Base-by-base conservation (phyloP, 2,888 invertebrate species). In the Nipponacmea schrenckii region DNA sequence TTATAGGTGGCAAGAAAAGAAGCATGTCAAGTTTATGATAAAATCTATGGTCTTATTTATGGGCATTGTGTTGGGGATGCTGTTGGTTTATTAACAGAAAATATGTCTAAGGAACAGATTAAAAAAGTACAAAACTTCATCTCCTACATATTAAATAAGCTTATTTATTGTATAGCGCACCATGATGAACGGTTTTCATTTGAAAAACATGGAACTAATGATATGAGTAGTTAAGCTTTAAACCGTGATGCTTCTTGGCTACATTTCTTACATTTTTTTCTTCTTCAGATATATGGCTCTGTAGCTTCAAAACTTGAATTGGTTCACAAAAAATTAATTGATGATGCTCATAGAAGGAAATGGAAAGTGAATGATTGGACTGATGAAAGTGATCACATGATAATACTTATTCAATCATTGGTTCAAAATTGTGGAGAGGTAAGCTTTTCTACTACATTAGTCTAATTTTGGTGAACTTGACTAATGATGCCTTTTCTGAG, bases 331-430 rank as follows among this genome's bases (percentile, higher is more conserved):
- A 83, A 84, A 67, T 79, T 85, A 69, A 77, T 84, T 12, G 76
- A 81, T 7, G 86, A 86, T 67, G 78, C 82, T 56, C 88, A 88
- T 70, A 81, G 89, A 8, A 69, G 81, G 15, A 84, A 86, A 62
- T 89, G 88, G 87, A 79, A 81, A 7, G 79, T 83, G 24, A 86
- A 85, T 66, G 88, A 89, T 74, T 90, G 89, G 90, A 89, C 89
- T 5, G 88, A 88, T 67, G 89, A 89, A 74, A 83, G 86, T n/a
- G 89, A 90, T 77, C 85, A 88, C 76, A 86, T 89, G 88, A 80
- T 90, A 27, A 77, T 89, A n/a, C 84, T 89, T 17, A 78, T 90
- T 26, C 87, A 89, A 74, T 88, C 89, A 2, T 73, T 90, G 20
- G 70, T 88, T 31, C 85, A 85, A n/a, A 85, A 85, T 79, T 85